Conservation (phyloP, 1,140 invertebrate genomes). For the Drosophila malerkotliana region DNA sequence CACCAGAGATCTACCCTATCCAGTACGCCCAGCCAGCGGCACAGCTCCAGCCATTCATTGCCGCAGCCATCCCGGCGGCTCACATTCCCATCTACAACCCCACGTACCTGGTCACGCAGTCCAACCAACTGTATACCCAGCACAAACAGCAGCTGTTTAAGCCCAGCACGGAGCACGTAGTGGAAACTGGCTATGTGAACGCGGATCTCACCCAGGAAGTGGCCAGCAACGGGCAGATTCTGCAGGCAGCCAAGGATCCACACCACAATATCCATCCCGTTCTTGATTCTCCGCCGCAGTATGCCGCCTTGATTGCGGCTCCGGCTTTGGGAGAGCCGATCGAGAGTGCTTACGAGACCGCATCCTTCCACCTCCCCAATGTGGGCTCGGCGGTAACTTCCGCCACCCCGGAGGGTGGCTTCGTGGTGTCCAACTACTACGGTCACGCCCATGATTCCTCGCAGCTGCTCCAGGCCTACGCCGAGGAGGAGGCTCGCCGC, state of each 20-base stretch:
- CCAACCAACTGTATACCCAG: conserved; percentile 77
- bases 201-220: conserved; percentile 79
- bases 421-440: conserved; percentile 80
- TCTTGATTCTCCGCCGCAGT: conserved; percentile 68
- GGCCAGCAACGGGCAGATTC: conserved; percentile 80
- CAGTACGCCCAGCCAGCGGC: conserved; percentile 62
- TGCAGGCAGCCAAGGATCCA: conserved; percentile 80
- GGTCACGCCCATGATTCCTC: conserved; percentile 69
- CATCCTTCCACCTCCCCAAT: conserved; percentile 70
- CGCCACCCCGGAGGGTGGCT: conserved; percentile 63
- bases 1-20: conserved; percentile 73
- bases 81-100: conserved; percentile 83
- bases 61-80: conserved; percentile 56
- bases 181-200: conserved; percentile 72
- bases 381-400: conserved; percentile 42
- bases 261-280: conserved; percentile 76
- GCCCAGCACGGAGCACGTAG: conserved; percentile 60
- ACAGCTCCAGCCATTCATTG: conserved; percentile 58
- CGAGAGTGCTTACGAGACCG: conserved; percentile 57
- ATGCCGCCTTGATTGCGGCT: conserved; percentile 73
- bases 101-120: conserved; percentile 82
- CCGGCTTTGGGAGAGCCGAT: conserved; percentile 56
- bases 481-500: conserved; percentile 69
- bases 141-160: conserved; percentile 82
- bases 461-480: conserved; percentile 67